Evolutionary conservation across 1,140 invertebrate genomes (phyloP).

Genomic region (Thaumatotibia leucotreta): DNA sequence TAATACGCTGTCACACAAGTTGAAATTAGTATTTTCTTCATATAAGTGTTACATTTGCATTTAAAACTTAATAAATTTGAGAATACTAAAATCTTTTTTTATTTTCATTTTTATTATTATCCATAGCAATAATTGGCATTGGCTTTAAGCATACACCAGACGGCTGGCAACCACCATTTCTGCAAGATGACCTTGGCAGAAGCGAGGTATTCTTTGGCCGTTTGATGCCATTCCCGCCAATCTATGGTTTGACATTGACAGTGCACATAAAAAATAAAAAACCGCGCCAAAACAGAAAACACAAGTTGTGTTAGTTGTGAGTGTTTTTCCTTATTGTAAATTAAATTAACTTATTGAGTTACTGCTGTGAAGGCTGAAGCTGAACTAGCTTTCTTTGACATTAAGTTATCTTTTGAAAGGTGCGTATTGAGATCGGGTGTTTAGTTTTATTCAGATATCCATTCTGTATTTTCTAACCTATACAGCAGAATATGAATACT

Average conservation of each 20-base stretch:
- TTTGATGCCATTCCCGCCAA: not conserved
- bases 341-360: not conserved
- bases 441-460: too few relatives aligned
- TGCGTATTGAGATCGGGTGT: too few relatives aligned
- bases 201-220: not conserved
- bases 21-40: not conserved
- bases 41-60: constrained; percentile 2
- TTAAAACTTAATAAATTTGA: constrained; percentile 13
- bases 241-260: not conserved
- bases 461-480: too few relatives aligned
- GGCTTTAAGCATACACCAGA: too few relatives aligned
- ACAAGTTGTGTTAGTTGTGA: not conserved
- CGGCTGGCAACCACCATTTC: too few relatives aligned
- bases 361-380: too few relatives aligned
- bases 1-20: not conserved
- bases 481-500: too few relatives aligned
- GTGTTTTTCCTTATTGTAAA: not conserved
- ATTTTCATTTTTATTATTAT: too few relatives aligned
- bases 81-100: constrained; percentile 12
- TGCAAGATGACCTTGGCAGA: too few relatives aligned
- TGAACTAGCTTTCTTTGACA: too few relatives aligned
- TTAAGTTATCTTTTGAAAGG: too few relatives aligned
- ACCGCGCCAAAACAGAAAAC: not conserved
- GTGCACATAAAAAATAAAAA: not conserved
- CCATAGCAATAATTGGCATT: too few relatives aligned